phyloP scores from a whole-genome alignment of 2,113 vertebrate species.

The Anas platyrhynchos region DNA sequence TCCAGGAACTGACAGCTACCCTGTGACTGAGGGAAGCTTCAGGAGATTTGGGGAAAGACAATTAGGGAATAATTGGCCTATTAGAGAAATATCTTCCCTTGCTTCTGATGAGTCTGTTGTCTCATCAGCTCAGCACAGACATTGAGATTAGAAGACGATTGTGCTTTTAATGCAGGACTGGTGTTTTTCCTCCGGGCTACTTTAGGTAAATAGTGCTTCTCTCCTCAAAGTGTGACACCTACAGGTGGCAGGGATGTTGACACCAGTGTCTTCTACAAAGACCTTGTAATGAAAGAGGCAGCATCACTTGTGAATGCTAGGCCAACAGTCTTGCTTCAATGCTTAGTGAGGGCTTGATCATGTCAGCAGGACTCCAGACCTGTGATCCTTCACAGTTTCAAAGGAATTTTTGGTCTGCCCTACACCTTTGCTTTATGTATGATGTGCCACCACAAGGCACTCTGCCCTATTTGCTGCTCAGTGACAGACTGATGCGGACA shows the following conservation, averaged over 20 bases:
- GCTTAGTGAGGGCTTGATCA: background rate
- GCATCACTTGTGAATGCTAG: background rate
- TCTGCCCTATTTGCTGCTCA: background rate
- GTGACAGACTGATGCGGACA: background rate
- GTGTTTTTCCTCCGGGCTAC: background rate
- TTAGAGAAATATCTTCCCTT: constrained; percentile 8
- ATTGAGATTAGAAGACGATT: constrained; percentile 1
- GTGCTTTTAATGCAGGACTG: background rate
- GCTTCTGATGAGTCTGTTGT: background rate
- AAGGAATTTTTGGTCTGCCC: background rate
- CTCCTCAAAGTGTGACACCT: background rate
- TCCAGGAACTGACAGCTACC: background rate
- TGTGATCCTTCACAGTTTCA: background rate
- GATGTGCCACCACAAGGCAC: background rate
- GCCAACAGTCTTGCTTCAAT: background rate
- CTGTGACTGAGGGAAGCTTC: background rate
- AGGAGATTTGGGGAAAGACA: background rate
- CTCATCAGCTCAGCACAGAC: background rate
- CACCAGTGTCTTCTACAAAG: background rate
- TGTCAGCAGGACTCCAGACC: background rate
- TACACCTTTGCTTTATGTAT: background rate
- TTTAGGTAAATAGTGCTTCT: background rate
- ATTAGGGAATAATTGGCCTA: background rate
- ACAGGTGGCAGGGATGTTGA: background rate
- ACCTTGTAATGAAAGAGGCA: background rate